These are phyloP conservation scores for Pelosia muscerda DNA, from an alignment of 2,888 invertebrate species.

Conservation along the genomic window DNA sequence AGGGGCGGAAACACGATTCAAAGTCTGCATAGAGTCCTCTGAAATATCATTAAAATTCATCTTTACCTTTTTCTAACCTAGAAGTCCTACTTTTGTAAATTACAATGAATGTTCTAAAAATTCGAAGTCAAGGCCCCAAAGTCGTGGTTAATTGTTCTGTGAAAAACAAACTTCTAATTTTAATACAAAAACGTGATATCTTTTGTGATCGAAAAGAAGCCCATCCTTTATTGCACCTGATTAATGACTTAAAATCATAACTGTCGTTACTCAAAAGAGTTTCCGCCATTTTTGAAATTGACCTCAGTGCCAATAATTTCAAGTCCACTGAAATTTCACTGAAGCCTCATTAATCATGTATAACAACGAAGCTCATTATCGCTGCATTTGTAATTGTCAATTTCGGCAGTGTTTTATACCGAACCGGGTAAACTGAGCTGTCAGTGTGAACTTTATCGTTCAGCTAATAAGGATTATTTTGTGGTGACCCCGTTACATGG, in stretches of 20 bases:
- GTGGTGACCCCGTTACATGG: constrained; percentile 44
- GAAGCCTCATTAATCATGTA: constrained; percentile 76
- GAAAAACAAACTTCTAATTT: background rate
- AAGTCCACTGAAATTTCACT: constrained; percentile 64
- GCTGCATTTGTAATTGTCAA: constrained; percentile 82
- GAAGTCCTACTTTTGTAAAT: background rate
- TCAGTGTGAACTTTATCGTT: constrained; percentile 54
- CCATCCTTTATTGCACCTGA: constrained; percentile 34
- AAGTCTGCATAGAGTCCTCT: no score
- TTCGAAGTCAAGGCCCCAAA: background rate
- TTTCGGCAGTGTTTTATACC: constrained; percentile 66
- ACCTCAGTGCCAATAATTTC: constrained; percentile 47
- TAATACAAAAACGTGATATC: background rate
- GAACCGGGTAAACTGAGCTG: constrained; percentile 52
- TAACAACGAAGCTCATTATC: constrained; percentile 81
- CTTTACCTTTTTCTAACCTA: no score
- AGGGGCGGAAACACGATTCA: no score
- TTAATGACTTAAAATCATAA: constrained; percentile 52
- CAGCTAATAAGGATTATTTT: constrained; percentile 60
- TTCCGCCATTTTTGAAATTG: constrained; percentile 36
- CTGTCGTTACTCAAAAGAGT: constrained; percentile 43
- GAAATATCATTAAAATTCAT: no score
- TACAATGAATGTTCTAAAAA: no score
- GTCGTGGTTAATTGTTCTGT: background rate
- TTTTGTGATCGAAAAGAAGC: constrained; percentile 30